These are phyloP conservation scores for Bombyx mandarina DNA, from an alignment of 1,140 invertebrate genomes.

Conservation along the genomic window DNA sequence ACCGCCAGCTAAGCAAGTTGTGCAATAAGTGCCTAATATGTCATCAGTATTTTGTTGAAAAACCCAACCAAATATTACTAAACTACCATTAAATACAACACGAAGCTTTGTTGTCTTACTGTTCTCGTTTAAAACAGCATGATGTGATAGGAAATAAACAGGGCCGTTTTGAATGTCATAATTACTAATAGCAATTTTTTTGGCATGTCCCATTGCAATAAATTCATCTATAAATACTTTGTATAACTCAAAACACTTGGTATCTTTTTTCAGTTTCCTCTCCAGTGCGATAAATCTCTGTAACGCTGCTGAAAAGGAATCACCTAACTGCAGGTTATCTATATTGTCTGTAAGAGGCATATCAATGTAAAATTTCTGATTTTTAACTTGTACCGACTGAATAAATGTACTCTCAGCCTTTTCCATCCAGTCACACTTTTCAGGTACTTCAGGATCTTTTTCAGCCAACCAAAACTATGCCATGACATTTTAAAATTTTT, in stretches of 20 bases:
- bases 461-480: not conserved
- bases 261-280: not conserved
- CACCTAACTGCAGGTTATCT: not conserved
- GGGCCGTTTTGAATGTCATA: conserved; percentile 1
- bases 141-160: conserved; percentile 2
- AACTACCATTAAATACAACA: not conserved
- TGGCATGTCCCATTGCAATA: conserved; percentile 1
- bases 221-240: not conserved
- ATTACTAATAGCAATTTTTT: not conserved
- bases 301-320: conserved; percentile 1
- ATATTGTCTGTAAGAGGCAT: not conserved
- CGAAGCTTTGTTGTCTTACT: conserved; percentile 3
- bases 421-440: not conserved
- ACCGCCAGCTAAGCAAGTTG: no score
- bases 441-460: not conserved
- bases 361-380: not conserved
- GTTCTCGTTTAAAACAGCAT: conserved; percentile 2
- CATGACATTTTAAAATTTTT: not conserved
- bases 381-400: not conserved
- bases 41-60: no score
- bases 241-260: not conserved
- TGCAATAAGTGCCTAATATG: no score
- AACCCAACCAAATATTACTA: no score
- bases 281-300: not conserved
- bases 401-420: not conserved